Conservation (phyloP, 1,140 invertebrate genomes). For the Sinella curviseta region DNA sequence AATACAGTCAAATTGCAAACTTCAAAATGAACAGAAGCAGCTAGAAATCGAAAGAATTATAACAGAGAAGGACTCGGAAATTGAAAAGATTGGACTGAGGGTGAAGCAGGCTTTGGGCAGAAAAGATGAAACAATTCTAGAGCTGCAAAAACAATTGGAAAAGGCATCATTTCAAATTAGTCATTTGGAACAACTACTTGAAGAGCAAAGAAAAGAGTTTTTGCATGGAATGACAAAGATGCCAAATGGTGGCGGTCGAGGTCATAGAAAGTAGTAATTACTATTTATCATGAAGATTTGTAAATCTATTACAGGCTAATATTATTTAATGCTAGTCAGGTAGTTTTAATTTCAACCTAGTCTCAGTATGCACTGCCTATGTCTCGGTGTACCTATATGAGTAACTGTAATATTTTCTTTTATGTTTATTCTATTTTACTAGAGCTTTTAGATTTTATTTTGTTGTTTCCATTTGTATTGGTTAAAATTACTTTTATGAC, state of each 20-base stretch:
- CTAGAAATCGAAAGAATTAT: constrained; percentile 46
- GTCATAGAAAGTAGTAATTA: neutral
- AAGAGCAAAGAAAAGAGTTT: constrained; percentile 73
- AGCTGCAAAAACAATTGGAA: constrained; percentile 67
- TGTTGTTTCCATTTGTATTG: no score
- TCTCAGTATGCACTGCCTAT: no score
- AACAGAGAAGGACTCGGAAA: constrained; percentile 45
- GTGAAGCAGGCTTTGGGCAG: constrained; percentile 74
- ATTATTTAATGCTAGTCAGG: no score
- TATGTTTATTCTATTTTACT: no score
- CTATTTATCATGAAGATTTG: neutral
- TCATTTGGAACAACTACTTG: constrained; percentile 71
- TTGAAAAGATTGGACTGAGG: constrained; percentile 56
- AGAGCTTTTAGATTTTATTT: no score
- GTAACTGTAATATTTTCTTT: no score
- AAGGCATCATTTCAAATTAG: constrained; percentile 69
- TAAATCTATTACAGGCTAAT: neutral
- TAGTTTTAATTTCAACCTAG: no score
- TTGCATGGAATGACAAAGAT: constrained; percentile 50
- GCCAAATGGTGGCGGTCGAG: neutral
- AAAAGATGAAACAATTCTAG: constrained; percentile 72
- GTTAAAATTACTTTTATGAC: no score
- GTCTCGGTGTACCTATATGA: no score
- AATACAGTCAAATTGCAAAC: constrained; percentile 43
- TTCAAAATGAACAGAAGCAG: constrained; percentile 48